Conservation (phyloP, 2,113 vertebrate species). For the Apus apus region DNA sequence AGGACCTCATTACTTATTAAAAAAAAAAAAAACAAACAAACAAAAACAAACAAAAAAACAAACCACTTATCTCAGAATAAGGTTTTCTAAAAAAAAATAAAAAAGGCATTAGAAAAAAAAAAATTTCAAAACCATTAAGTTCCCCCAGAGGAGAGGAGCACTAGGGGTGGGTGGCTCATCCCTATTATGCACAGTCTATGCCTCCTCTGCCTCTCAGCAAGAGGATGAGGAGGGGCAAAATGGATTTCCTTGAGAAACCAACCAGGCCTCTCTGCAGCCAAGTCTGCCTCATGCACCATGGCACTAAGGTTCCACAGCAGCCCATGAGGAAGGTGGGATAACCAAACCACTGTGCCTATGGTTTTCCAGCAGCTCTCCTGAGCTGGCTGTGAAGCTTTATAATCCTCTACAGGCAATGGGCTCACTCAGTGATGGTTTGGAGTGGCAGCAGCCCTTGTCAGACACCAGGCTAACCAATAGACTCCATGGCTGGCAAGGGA, state of each 20-base stretch:
- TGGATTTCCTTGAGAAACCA: not conserved
- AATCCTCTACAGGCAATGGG: not conserved
- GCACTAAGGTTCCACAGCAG: not conserved
- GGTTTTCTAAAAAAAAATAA: not conserved
- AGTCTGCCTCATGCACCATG: not conserved
- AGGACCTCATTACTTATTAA: not conserved
- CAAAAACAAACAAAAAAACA: not conserved
- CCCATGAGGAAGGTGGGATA: not conserved
- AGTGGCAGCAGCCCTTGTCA: not conserved
- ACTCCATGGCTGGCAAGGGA: not conserved
- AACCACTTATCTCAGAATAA: not conserved
- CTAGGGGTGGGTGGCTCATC: not conserved
- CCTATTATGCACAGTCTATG: not conserved
- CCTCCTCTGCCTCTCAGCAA: not conserved
- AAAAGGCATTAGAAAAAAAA: not conserved
- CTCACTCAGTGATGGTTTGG: not conserved
- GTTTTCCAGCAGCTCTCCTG: not conserved
- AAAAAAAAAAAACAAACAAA: not conserved
- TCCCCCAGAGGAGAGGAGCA: not conserved
- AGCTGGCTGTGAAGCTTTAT: not conserved
- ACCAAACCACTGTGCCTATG: fast-evolving
- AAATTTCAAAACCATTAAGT: not conserved
- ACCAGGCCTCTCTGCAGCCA: fast-evolving
- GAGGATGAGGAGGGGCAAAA: not conserved
- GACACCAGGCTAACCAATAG: not conserved